A percentile compares a stretch with the other conserved stretches of the same genome.
Evolutionary conservation across 1,140 invertebrate genomes (phyloP).

Genomic region (Drosophila tristis): DNA sequence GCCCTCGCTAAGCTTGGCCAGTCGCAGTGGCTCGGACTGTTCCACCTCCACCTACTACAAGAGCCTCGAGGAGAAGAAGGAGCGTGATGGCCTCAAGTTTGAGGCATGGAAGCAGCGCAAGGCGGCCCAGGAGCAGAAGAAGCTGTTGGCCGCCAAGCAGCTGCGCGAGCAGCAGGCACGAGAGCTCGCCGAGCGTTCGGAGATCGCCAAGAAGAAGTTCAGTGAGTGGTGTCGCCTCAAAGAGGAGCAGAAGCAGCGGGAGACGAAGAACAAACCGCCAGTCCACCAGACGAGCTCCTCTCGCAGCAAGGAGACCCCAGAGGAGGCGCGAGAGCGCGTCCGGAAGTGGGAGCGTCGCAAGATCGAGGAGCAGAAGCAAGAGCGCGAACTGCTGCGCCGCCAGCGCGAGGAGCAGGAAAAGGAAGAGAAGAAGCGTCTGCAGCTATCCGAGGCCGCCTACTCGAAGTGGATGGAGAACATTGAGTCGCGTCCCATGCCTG

Average conservation of each 20-base stretch:
- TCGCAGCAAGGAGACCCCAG: slow-evolving; percentile 19
- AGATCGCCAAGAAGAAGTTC: slow-evolving; percentile 45
- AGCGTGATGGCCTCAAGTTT: slow-evolving; percentile 29
- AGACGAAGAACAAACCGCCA: slow-evolving; percentile 14
- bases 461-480: slow-evolving; percentile 68
- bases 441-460: slow-evolving; percentile 52
- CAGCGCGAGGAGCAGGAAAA: slow-evolving; percentile 23
- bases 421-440: slow-evolving; percentile 44
- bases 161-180: slow-evolving; percentile 40
- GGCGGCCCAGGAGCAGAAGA: slow-evolving; percentile 50
- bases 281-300: neutral
- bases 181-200: slow-evolving; percentile 46
- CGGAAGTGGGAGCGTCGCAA: slow-evolving; percentile 57
- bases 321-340: slow-evolving; percentile 29
- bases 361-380: slow-evolving; percentile 37
- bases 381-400: slow-evolving; percentile 34
- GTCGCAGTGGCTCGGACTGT: slow-evolving; percentile 19
- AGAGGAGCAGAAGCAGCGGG: slow-evolving; percentile 25
- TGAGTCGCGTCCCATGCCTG: slow-evolving; percentile 60
- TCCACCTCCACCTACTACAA: slow-evolving; percentile 64
- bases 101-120: slow-evolving; percentile 60
- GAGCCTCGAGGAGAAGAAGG: slow-evolving; percentile 36
- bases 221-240: slow-evolving; percentile 51
- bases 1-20: slow-evolving; percentile 45
- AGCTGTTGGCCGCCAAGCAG: slow-evolving; percentile 35